Base-by-base conservation (phyloP, 2,797 vertebrate genomes). In the Hippoglossus hippoglossus region DNA sequence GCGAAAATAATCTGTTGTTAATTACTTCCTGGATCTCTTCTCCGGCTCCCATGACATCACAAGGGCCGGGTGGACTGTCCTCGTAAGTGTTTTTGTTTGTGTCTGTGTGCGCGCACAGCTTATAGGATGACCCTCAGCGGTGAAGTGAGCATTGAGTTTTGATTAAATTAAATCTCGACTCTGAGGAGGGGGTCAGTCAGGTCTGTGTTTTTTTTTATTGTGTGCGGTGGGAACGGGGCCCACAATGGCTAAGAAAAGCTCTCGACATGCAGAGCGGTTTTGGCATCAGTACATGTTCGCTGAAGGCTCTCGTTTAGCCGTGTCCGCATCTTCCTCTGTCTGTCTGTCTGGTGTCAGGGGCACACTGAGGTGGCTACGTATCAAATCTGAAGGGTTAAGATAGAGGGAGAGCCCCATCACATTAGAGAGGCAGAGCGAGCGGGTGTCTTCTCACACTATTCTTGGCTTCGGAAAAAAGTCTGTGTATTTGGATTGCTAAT, bases 391-490 rank as follows among this genome's bases (percentile, higher is more conserved):
- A 75, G 75, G 77, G 83, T 79, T 77, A 83, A 73, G 73, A 75
- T 63, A 50, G 71, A 84, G 77, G 59, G 84, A 84, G 75, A 90
- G 71, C 77, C 77, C 71, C 59, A 58, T 91, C 77, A 75, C 77
- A 73, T 86, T 73, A 80, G 75, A 84, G 68, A 83, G 73, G 59
- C 73, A 53, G 79, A 85, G 79, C 62, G 73, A 86, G 81, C 73
- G 79, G 75, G 85, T 84, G 75, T 78, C 84, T 86, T 87, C 87
- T 88, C 90, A 86, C 79, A 79, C 81, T 87, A 85, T 85, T 84
- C 81, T 84, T 89, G 91, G 89, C 89, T 73, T 78, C 22, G 50
- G 80, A 79, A 87, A 87, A 89, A 88, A 90, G 87, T 89, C 86
- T 73, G 82, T 84, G 81, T 82, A 82, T 89, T 88, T 91, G 88